Percentiles rank a stretch among this genome's conserved stretches.
Conservation (phyloP, 2,888 invertebrate species). For the Amorpha juglandis region DNA sequence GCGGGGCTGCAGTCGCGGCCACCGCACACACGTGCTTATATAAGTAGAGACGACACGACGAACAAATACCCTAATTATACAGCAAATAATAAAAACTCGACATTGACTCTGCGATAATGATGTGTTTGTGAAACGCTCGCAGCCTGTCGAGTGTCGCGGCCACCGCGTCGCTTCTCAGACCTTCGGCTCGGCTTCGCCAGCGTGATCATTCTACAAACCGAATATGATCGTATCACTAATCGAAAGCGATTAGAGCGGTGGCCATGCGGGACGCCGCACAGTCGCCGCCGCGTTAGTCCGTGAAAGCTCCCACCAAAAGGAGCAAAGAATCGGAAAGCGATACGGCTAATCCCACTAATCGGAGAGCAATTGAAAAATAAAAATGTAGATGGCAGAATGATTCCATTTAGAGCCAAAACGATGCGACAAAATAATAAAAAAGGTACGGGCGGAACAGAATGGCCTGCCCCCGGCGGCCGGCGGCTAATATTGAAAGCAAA, state of each 20-base stretch:
- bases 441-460: conserved; percentile 74
- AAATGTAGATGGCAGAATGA: conserved; percentile 84
- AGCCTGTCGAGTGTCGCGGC: conserved; percentile 13
- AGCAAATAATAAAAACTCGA: conserved; percentile 70
- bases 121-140: conserved; percentile 21
- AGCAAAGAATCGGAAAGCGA: conserved; percentile 82
- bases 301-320: conserved; percentile 75
- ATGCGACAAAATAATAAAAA: conserved; percentile 85
- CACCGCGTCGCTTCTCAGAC: neutral
- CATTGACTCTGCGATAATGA: conserved; percentile 67
- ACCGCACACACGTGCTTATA: conserved; percentile 65
- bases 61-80: conserved; percentile 75
- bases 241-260: conserved; percentile 57
- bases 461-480: conserved; percentile 72
- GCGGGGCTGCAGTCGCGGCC: conserved; percentile 62
- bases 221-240: conserved; percentile 45
- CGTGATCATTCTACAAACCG: conserved; percentile 28
- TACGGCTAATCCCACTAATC: conserved; percentile 84
- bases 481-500: conserved; percentile 85
- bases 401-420: conserved; percentile 84
- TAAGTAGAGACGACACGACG: conserved; percentile 55
- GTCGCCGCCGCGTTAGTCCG: conserved; percentile 61
- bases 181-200: conserved; percentile 19
- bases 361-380: conserved; percentile 85
- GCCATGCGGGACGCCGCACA: conserved; percentile 30